A percentile compares a stretch with the other conserved stretches of the same genome.
These are phyloP conservation scores for Neopelma chrysocephalum DNA, from an alignment of 2,797 vertebrate species.

Conservation along the genomic window DNA sequence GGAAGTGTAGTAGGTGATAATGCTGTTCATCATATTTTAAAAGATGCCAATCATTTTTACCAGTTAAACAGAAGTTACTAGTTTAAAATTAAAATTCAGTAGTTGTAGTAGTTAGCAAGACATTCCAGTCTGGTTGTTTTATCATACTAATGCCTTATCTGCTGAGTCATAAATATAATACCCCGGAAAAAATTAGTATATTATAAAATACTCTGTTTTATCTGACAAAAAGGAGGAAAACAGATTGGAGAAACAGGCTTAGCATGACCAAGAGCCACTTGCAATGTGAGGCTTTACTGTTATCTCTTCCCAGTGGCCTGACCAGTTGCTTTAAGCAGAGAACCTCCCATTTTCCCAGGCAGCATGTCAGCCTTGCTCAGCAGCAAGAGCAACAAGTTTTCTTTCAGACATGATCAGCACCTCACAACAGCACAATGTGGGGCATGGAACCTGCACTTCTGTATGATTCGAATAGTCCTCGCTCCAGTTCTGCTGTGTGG, in stretches of 20 bases:
- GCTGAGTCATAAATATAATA: background rate
- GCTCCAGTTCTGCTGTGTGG: background rate
- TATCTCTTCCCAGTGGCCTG: background rate
- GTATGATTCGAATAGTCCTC: background rate
- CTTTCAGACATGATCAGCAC: fast-evolving
- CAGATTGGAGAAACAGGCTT: background rate
- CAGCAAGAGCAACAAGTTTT: background rate
- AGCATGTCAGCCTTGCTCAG: background rate
- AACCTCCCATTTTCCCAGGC: background rate
- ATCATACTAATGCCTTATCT: background rate
- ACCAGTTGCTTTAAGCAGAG: background rate
- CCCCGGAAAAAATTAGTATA: background rate
- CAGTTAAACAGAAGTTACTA: background rate
- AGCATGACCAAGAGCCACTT: background rate
- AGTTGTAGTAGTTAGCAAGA: background rate
- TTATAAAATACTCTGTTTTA: background rate
- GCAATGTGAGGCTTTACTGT: background rate
- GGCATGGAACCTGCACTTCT: background rate
- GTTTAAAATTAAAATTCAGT: background rate
- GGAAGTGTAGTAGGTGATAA: background rate
- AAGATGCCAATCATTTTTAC: background rate
- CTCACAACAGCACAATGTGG: fast-evolving
- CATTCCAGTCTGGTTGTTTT: background rate
- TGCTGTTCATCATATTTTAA: background rate
- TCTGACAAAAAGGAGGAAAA: background rate